Evolutionary conservation across 2,113 vertebrate genomes (phyloP), one percentile per base, ranked within the genome.

Genomic region (Neotoma lepida): DNA sequence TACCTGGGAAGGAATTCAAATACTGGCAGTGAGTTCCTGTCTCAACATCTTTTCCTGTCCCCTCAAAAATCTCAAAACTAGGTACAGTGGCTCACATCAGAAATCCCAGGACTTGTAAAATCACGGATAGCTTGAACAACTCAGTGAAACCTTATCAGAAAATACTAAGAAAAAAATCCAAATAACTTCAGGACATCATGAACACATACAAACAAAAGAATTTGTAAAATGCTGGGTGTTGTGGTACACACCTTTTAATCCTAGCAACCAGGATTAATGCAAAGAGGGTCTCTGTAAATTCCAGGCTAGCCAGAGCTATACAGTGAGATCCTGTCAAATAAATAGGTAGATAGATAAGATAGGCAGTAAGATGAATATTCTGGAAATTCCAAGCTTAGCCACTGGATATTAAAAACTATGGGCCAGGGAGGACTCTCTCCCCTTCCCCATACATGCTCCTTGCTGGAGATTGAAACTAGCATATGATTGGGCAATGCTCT

Each of bases 321-420:
- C 14, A 77, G 77, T 22, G 35, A 80, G 51, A 61, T 24, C 54
- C 54, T 82, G n/a, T 78, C 35, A 58, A 56, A 81, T 56, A 24
- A 24, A 56, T 35, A 80, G 70, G 9, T 77, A 51, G 30, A 35
- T 78, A 54, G 17, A n/a, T 54, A 51, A 33, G 8, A 30, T 77
- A 76, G 26, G 49, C 26, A 54, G 13, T 56, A 56, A 54, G 51
- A n/a, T 74, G 3, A 76, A 81, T 86, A 74, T 89, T 71, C 66
- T 96, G 20, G 39, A 89, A 93, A 82, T 4, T 70, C 64, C 22
- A 94, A 93, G 51, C 14, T 93, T 22, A 88, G 41, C 24, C 17
- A 93, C 28, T 58, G 85, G 9, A 28, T 35, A 76, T 89, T 66
- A 74, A 64, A 41, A 89, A 86, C 20, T 76, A 73, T 95, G 28